These are phyloP conservation scores for Anastrepha obliqua DNA, from an alignment of 1,140 invertebrate species.

Conservation along the genomic window DNA sequence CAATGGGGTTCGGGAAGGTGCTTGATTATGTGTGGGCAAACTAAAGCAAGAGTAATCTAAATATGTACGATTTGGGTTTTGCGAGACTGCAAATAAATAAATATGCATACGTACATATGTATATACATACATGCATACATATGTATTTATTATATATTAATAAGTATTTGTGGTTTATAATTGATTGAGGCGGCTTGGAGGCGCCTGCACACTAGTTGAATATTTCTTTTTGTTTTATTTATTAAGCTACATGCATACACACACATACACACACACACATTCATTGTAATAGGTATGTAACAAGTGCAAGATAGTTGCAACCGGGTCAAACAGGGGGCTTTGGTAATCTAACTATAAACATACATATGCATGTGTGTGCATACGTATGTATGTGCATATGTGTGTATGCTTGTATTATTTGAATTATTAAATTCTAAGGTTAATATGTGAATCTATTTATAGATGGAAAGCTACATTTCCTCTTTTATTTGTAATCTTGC, in stretches of 20 bases:
- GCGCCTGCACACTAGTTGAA: slow-evolving; percentile 9
- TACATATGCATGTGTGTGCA: too few relatives aligned
- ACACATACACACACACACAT: too few relatives aligned
- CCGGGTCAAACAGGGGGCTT: not conserved
- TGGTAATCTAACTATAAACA: not conserved
- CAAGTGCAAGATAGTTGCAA: not conserved
- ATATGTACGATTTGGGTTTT: slow-evolving; percentile 41
- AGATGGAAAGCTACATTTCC: too few relatives aligned
- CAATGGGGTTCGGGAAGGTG: slow-evolving; percentile 15
- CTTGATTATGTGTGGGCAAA: slow-evolving; percentile 35
- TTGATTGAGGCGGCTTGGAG: slow-evolving; percentile 43
- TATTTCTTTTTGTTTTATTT: slow-evolving; percentile 21
- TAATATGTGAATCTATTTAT: too few relatives aligned
- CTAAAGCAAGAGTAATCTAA: slow-evolving; percentile 2
- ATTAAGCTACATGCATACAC: not conserved
- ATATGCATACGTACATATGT: too few relatives aligned
- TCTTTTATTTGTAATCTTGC: too few relatives aligned
- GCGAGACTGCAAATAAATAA: not conserved
- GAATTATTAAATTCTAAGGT: too few relatives aligned
- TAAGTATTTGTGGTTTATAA: slow-evolving; percentile 47
- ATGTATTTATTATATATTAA: slow-evolving; percentile 21
- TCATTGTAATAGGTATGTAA: too few relatives aligned
- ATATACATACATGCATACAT: too few relatives aligned
- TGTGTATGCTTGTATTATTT: too few relatives aligned
- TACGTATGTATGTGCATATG: not conserved